phyloP scores from a whole-genome alignment of 2,888 invertebrate genomes.

The Agapostemon virescens region DNA sequence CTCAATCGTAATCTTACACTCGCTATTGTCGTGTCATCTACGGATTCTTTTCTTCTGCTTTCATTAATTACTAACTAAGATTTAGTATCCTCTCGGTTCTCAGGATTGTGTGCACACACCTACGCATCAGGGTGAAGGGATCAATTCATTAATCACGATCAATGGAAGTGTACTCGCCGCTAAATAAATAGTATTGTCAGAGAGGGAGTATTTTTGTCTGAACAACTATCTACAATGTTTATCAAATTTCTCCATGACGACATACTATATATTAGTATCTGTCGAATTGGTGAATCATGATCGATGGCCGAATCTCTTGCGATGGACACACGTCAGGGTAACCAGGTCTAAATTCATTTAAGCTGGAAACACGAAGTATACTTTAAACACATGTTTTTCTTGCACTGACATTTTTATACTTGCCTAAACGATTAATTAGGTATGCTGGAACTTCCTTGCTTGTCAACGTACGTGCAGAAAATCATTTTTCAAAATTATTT shows the following conservation, averaged over 20 bases:
- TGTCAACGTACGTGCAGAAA: not conserved
- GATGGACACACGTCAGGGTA: not conserved
- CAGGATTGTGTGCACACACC: conserved; percentile 12
- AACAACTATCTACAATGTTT: conserved; percentile 20
- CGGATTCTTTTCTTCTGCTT: not conserved
- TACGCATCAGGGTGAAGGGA: conserved; percentile 41
- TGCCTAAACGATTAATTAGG: not conserved
- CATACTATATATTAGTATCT: conserved; percentile 16
- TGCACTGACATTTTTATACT: not conserved
- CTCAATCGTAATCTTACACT: not conserved
- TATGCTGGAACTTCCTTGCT: not conserved
- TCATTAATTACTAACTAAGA: conserved; percentile 12
- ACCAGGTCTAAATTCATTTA: conserved; percentile 16
- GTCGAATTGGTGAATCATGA: conserved; percentile 36
- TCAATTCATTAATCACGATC: conserved; percentile 53
- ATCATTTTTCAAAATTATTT: not conserved
- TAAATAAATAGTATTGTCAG: conserved; percentile 13
- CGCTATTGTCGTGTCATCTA: not conserved
- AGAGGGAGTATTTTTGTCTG: not conserved
- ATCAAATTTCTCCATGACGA: conserved; percentile 20
- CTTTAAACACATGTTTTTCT: conserved; percentile 18
- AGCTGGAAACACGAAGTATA: not conserved
- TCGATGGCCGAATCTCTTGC: not conserved
- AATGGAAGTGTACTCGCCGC: not conserved
- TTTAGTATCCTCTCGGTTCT: not conserved